Base-by-base conservation (phyloP, 2,888 invertebrate genomes). In the Nemapogon koenigi region DNA sequence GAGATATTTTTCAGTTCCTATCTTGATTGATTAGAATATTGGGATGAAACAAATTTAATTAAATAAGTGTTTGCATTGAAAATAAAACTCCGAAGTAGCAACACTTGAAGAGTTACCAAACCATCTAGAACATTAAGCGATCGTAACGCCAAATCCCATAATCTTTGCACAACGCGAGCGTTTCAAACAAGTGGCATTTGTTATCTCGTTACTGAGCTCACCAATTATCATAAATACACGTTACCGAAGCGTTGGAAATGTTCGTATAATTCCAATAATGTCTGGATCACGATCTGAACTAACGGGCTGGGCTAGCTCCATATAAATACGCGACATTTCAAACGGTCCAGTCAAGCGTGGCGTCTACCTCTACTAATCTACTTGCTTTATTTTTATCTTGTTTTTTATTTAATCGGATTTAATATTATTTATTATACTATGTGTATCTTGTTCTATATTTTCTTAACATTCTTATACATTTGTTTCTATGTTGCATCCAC, bases 221-320 rank as follows among this genome's bases (percentile, higher is more conserved):
- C 33, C 33, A 33, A 33, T 33, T 33, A 33, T 33, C 33, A 19
- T 33, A 33, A 33, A 18, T 33, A 33, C 19, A 4, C 33, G 19
- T 33, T 33, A 18, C 19, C 33, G 33, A 19, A 33, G 33, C 33
- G 33, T 33, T 17, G 7, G 33, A 8, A 33, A 16, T 33, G 33
- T 19, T 19, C 19, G 18, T 19, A 33, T 31, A 37, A 35, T 43
- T 41, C 41, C 43, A 40, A 41, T 41, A 43, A 43, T 41, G 43
- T 40, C 33, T 14, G 27, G 39, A 40, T 41, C 43, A 43, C 43
- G 43, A 43, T 35, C 38, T 40, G 41, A 43, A 39, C 43, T 36
- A 38, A 14, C 41, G 36, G 28, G n/a, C 26, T 22, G 37, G 41
- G 41, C 41, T 37, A 40, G 41, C 36, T 41, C 30, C 41, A 38